Percentiles rank a stretch among this genome's conserved stretches.
phyloP scores from a whole-genome alignment of 92 coral and sea anemone species.

The Paragorgia papillata region DNA sequence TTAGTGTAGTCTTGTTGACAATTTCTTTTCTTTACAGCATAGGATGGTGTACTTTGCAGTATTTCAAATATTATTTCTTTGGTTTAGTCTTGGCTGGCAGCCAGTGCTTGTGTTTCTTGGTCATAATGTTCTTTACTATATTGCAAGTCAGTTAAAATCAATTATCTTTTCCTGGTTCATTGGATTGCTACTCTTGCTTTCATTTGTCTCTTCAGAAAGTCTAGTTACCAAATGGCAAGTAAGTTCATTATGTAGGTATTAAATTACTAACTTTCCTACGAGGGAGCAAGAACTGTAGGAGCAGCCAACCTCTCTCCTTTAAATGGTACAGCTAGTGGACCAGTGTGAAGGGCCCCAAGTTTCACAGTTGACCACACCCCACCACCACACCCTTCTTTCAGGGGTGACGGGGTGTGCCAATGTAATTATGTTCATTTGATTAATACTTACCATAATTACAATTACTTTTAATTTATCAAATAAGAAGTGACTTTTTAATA shows the following conservation, averaged over 20 bases:
- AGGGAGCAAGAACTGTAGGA: no score
- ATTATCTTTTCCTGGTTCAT: conserved; percentile 26
- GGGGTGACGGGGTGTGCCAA: no score
- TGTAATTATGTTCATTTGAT: no score
- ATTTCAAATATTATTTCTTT: conserved; percentile 25
- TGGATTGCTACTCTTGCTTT: not conserved
- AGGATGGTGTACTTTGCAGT: conserved; percentile 32
- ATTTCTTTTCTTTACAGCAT: conserved; percentile 8
- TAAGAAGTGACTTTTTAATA: no score
- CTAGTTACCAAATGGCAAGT: conserved; percentile 37
- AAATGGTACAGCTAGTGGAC: no score
- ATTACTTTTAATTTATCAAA: no score
- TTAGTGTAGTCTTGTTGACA: no score
- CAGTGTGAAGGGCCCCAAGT: no score
- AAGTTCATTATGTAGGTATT: not conserved
- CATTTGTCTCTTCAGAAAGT: conserved; percentile 9
- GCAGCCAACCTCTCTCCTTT: no score
- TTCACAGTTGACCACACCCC: no score
- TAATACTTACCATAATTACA: no score
- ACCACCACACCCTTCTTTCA: no score
- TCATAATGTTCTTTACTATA: conserved; percentile 22
- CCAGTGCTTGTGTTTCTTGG: conserved; percentile 27
- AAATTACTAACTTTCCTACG: not conserved
- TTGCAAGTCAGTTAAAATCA: conserved; percentile 19
- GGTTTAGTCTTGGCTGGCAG: conserved; percentile 26